phyloP scores from a whole-genome alignment of 2,888 invertebrate species.

The Gymnocheta viridis region DNA sequence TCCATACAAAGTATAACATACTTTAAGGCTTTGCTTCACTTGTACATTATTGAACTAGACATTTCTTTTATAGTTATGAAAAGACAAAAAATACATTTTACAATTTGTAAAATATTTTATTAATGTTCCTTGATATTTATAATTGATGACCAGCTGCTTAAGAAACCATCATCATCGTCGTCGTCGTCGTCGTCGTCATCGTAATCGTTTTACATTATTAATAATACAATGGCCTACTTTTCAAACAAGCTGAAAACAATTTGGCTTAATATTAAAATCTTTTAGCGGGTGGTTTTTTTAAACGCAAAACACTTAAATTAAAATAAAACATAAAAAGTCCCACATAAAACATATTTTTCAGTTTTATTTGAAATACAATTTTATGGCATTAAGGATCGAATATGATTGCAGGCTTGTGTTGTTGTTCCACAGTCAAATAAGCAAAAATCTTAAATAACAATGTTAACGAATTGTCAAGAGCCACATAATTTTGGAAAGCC shows the following conservation, averaged over 20 bases:
- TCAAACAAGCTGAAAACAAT: neutral
- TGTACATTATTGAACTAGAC: neutral
- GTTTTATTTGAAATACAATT: too few relatives aligned
- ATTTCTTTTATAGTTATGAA: neutral
- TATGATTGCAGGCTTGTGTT: too few relatives aligned
- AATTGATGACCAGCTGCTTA: constrained; percentile 32
- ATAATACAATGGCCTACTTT: constrained; percentile 35
- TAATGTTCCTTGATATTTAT: constrained; percentile 44
- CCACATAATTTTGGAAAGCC: too few relatives aligned
- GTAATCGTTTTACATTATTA: neutral
- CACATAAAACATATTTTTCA: neutral
- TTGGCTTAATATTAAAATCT: neutral
- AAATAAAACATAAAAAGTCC: too few relatives aligned
- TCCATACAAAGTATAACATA: neutral
- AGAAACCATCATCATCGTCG: neutral
- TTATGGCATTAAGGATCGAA: too few relatives aligned
- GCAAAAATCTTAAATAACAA: too few relatives aligned
- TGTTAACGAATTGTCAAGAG: too few relatives aligned
- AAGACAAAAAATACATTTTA: neutral
- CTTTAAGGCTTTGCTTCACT: neutral
- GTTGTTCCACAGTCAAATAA: too few relatives aligned
- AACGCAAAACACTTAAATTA: neutral
- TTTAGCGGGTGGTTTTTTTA: neutral
- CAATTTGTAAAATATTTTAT: neutral
- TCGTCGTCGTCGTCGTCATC: too few relatives aligned